These are phyloP conservation scores for Heliconius hortense DNA, from an alignment of 2,888 invertebrate genomes.

Conservation along the genomic window DNA sequence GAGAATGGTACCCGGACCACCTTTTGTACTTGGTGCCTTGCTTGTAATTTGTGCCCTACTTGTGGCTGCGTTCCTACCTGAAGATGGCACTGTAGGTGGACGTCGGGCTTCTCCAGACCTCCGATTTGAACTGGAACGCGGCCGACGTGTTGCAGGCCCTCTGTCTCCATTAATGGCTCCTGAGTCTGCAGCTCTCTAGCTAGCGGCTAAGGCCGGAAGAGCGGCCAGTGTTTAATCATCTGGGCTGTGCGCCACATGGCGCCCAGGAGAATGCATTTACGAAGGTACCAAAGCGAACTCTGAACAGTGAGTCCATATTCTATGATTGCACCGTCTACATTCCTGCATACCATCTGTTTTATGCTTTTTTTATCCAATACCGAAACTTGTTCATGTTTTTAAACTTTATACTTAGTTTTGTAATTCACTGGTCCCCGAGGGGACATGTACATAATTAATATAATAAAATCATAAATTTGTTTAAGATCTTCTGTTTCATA, in stretches of 20 bases:
- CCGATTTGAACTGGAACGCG: constrained; percentile 91
- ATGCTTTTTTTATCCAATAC: constrained; percentile 52
- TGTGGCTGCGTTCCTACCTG: constrained; percentile 94
- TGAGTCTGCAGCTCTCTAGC: constrained; percentile 88
- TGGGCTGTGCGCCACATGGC: constrained; percentile 52
- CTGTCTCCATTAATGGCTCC: constrained; percentile 90
- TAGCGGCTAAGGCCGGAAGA: constrained; percentile 65
- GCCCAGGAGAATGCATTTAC: constrained; percentile 61
- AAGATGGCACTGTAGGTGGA: constrained; percentile 74
- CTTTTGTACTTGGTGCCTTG: constrained; percentile 98
- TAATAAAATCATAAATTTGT: constrained; percentile 62
- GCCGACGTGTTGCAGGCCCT: constrained; percentile 88
- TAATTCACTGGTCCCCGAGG: constrained; percentile 55
- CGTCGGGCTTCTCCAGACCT: constrained; percentile 85
- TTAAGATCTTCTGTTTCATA: constrained; percentile 54
- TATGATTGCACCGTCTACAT: constrained; percentile 58
- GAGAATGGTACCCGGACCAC: constrained; percentile 96
- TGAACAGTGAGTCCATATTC: constrained; percentile 56
- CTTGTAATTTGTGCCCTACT: constrained; percentile 97
- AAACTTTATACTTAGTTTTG: constrained; percentile 74
- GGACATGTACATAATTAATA: constrained; percentile 66
- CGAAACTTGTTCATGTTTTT: constrained; percentile 59
- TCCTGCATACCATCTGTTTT: constrained; percentile 57
- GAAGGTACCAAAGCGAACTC: constrained; percentile 71
- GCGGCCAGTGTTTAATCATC: constrained; percentile 74